phyloP scores from a whole-genome alignment of 2,113 vertebrate species.

The Origma solitaria region DNA sequence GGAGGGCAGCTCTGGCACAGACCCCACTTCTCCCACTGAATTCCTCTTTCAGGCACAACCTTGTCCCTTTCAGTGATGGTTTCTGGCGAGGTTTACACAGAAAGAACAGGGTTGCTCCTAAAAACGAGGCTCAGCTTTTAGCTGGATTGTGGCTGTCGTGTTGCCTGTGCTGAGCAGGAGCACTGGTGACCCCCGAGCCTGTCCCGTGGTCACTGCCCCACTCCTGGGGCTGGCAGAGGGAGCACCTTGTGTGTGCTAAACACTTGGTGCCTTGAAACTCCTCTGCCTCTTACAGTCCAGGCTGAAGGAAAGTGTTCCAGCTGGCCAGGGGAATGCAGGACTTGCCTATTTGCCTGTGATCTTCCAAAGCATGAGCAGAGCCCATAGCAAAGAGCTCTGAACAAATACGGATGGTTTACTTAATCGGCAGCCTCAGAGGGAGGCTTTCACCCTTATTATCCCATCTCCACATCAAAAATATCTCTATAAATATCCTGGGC shows the following conservation, averaged over 20 bases:
- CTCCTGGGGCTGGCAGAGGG: neutral
- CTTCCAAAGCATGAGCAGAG: neutral
- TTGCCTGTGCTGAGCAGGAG: neutral
- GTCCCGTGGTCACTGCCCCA: neutral
- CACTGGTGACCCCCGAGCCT: accelerated
- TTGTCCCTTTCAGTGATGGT: neutral
- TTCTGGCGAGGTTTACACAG: neutral
- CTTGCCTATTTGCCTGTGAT: neutral
- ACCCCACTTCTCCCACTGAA: neutral
- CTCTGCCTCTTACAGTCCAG: neutral
- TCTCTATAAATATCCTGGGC: neutral
- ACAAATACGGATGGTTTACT: neutral
- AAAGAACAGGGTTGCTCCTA: neutral
- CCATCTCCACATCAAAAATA: neutral
- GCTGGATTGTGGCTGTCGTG: accelerated
- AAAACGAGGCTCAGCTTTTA: neutral
- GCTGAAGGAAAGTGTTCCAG: neutral
- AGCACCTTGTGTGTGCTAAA: accelerated
- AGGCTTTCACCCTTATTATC: neutral
- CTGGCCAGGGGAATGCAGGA: accelerated
- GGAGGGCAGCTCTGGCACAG: neutral
- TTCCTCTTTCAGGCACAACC: neutral
- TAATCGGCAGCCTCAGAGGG: neutral
- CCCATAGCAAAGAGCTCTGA: neutral
- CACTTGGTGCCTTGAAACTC: neutral